Base-by-base conservation (phyloP, 2,797 vertebrate genomes). In the Psittacula derbiana region DNA sequence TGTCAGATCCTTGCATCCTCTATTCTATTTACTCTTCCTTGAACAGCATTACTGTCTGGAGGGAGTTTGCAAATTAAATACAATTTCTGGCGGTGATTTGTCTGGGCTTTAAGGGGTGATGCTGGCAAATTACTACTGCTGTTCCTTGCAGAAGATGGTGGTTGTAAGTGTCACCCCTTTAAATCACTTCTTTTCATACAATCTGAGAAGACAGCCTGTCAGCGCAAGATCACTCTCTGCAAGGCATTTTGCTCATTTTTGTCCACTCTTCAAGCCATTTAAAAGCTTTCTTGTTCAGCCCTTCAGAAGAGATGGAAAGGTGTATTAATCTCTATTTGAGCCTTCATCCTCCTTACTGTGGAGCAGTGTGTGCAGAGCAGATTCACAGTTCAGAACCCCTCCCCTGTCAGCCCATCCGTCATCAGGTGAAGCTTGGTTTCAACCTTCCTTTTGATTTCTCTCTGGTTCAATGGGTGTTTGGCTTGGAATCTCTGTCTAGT, bases 401-500 rank as follows among this genome's bases (percentile, higher is more conserved):
- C 12, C 18, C 18, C 43, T 49, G 6, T 11, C 52, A 81, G 44
- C 52, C 38, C 33, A 12, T n/a, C 55, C 1, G 0, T 30, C 38
- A 24, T 43, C 60, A 75, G 10, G 12, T 31, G 50, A 57, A 86
- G 41, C 19, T 80, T 62, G 20, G 16, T 69, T 87, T 62, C 28
- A 1, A 4, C 6, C 6, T 47, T 55, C 20, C 5, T 61, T 73
- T 76, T 49, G 53, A 58, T 53, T 76, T 30, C 12, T 28, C 12
- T 27, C 76, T 2, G 4, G 4, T 72, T 27, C 3, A 0, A 8
- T 1, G 0, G 16, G 28, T 49, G 6, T 71, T 64, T 66, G 36
- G 6, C 36, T 40, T 80, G 43, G 38, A 83, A 43, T 55, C 27
- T 76, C 64, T 58, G 20, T 41, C 6, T 57, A 36, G 46, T 36